Conservation (phyloP, 2,888 invertebrate species). For the Zhuqinia jingwanae region DNA sequence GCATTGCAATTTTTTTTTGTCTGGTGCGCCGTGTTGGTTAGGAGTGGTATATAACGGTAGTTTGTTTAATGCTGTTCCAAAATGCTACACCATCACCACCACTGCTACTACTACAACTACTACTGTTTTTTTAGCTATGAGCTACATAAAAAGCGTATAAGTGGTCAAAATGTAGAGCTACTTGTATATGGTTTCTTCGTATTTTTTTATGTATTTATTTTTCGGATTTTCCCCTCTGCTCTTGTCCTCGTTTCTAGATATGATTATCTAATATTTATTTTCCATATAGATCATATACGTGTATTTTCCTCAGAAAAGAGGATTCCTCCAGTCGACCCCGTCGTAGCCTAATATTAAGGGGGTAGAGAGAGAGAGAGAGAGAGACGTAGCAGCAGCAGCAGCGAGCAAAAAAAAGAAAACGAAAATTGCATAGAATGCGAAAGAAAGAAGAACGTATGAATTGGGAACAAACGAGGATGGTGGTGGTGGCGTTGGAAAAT, state of each 20-base stretch:
- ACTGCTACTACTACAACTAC: background rate
- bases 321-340: constrained; percentile 33
- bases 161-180: background rate
- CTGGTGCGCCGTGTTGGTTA: background rate
- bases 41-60: background rate
- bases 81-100: background rate
- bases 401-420: constrained; percentile 11
- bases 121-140: too few relatives aligned
- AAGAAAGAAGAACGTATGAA: background rate
- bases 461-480: background rate
- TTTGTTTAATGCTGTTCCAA: constrained; percentile 13
- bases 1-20: constrained; percentile 14
- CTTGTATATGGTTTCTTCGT: background rate
- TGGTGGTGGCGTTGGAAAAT: background rate
- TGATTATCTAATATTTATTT: too few relatives aligned
- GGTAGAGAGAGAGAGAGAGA: background rate
- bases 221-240: background rate
- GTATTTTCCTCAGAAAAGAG: background rate
- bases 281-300: background rate
- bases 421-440: constrained; percentile 48
- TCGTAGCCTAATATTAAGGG: constrained; percentile 1
- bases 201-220: background rate
- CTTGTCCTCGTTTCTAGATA: background rate
- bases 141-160: background rate
- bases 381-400: background rate